A percentile compares a stretch with the other conserved stretches of the same genome.
phyloP scores from a whole-genome alignment of 2,888 invertebrate species.

The Gymnocheta viridis region DNA sequence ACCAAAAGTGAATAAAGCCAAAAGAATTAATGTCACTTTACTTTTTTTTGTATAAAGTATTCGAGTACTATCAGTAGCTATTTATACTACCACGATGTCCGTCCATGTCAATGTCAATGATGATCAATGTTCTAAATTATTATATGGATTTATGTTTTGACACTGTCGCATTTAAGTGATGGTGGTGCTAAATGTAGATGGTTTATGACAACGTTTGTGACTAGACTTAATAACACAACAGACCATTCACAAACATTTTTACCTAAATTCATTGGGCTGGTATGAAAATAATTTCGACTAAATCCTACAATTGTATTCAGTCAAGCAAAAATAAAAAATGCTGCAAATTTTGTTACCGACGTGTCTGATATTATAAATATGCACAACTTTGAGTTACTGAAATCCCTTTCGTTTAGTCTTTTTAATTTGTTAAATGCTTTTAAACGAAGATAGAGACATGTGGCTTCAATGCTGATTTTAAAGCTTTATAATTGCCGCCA shows the following conservation, averaged over 20 bases:
- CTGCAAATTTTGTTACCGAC: too few species aligned
- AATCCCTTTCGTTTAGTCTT: too few species aligned
- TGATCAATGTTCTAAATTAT: conserved; percentile 81
- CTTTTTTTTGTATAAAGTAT: not conserved
- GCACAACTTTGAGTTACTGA: too few species aligned
- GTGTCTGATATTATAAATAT: too few species aligned
- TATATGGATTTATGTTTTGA: conserved; percentile 79
- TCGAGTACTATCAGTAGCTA: not conserved
- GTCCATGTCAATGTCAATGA: conserved; percentile 66
- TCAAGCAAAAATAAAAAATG: too few species aligned
- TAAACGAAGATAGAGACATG: too few species aligned
- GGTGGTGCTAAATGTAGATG: conserved; percentile 73
- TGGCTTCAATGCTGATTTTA: too few species aligned
- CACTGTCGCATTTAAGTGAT: conserved; percentile 76
- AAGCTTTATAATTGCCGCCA: too few species aligned
- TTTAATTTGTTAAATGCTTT: too few species aligned
- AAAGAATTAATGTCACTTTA: conserved; percentile 5
- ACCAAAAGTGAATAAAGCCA: conserved; percentile 44
- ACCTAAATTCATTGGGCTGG: conserved; percentile 13
- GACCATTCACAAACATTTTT: conserved; percentile 10
- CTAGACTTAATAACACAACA: conserved; percentile 63
- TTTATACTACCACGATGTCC: conserved; percentile 30
- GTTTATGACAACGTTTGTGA: conserved; percentile 67
- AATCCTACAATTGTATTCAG: not conserved
- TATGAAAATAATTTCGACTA: conserved; percentile 1